phyloP scores from a whole-genome alignment of 2,797 vertebrate genomes.

The Trematomus bernacchii region DNA sequence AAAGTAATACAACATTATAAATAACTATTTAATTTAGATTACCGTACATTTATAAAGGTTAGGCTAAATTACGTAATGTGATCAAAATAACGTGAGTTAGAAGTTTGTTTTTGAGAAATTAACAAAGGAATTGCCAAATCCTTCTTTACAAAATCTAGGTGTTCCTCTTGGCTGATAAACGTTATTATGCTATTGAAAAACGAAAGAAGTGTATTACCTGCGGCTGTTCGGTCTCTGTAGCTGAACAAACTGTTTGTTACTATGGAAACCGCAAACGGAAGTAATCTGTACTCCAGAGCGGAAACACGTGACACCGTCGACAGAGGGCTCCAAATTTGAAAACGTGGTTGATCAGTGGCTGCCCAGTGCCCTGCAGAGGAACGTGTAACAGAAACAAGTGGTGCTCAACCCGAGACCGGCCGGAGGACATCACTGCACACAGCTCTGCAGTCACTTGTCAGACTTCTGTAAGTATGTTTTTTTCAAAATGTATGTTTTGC shows the following conservation, averaged over 20 bases:
- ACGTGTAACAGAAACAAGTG: constrained; percentile 8
- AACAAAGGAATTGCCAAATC: neutral
- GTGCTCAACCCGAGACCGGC: constrained; percentile 5
- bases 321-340: constrained; percentile 80
- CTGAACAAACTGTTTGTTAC: constrained; percentile 27
- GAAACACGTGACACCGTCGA: constrained; percentile 61
- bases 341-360: constrained; percentile 15
- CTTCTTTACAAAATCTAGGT: neutral
- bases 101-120: neutral
- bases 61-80: too few species aligned
- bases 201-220: constrained; percentile 36
- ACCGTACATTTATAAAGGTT: too few species aligned
- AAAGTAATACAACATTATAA: neutral
- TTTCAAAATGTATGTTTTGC: neutral
- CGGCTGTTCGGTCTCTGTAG: neutral
- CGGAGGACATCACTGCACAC: neutral
- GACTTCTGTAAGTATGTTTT: neutral
- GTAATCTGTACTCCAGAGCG: neutral
- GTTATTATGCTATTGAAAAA: neutral
- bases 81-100: neutral
- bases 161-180: neutral
- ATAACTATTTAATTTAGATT: neutral
- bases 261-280: constrained; percentile 55
- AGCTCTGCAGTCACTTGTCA: neutral
- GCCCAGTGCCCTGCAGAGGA: too few species aligned